These are phyloP conservation scores for Brachynemurus nebulosus DNA, from an alignment of 2,888 invertebrate genomes.

Conservation along the genomic window DNA sequence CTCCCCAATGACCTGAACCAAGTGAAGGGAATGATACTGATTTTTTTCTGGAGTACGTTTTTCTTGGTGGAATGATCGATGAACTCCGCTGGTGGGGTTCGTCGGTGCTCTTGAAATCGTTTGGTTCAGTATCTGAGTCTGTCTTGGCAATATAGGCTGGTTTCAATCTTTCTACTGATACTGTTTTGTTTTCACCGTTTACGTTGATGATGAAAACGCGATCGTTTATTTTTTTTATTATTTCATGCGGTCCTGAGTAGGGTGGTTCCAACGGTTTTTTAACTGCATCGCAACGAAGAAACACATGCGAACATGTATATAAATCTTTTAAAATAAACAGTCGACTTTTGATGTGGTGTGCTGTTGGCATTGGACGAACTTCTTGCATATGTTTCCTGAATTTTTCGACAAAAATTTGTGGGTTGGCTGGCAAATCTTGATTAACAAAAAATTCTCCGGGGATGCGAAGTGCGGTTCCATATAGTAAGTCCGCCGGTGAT, in stretches of 20 bases:
- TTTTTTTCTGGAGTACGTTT: no score
- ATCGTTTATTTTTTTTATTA: neutral
- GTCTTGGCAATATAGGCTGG: no score
- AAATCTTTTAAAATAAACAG: neutral
- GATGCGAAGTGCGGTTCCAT: conserved; percentile 14
- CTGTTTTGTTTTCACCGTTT: neutral
- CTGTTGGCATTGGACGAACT: neutral
- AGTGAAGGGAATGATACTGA: no score
- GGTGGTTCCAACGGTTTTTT: neutral
- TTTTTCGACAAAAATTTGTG: neutral
- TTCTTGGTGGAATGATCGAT: no score
- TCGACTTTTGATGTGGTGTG: neutral
- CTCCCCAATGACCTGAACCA: no score
- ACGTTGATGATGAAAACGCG: neutral
- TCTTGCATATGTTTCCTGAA: neutral
- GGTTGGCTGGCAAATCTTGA: neutral
- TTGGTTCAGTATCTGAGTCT: no score
- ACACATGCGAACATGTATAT: neutral
- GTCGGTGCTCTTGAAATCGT: no score
- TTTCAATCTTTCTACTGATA: neutral
- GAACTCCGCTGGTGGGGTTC: no score
- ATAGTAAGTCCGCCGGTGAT: conserved; percentile 16
- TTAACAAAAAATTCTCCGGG: conserved; percentile 15
- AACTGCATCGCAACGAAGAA: neutral
- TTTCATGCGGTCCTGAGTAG: no score